Evolutionary conservation across 1,140 invertebrate genomes (phyloP), one percentile per base, ranked within the genome.

Genomic region (Sarcophaga peregrina): DNA sequence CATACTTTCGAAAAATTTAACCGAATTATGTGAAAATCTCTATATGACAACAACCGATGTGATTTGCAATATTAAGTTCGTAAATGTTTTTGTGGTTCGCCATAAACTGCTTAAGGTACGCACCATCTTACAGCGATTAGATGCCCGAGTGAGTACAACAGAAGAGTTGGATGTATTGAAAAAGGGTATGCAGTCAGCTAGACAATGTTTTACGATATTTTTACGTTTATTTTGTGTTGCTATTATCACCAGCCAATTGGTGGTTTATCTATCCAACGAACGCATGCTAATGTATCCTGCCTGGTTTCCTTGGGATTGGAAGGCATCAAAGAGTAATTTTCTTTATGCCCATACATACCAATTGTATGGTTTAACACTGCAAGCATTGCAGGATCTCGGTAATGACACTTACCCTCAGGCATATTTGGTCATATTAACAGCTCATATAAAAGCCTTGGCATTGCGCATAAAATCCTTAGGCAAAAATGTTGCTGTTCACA

Each of bases 291-390:
- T 86, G 81, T 86, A 85, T 80, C 83, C 86, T 9, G n/a, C 76
- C 11, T 89, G 86, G 87, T 74, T 85, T 9, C 88, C 88, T 0
- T 87, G 87, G 86, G 68, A 89, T 37, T 89, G 83, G 83, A 52
- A 74, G 46, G n/a, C 37, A 2, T 62, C 83, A 52, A 45, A 37
- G 1, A 1, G 3, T 0, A 20, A 52, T 1, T 88, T 82, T 17
- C 0, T 85, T 3, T 0, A 78, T 7, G 86, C 87, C 0, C 45
- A 81, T 8, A 9, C 4, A 0, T 8, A 81, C 8, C 84, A 87
- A 68, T 20, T 76, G 0, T 0, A 75, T 0, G 68, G 76, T 9
- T 3, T 87, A 1, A 0, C n/a, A 0, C 4, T 82, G 9, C 17
- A 83, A 0, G 74, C 84, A 0, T 0, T 84, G 0, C 1, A 85